Conservation (phyloP, 2,888 invertebrate species). For the Stratiomys singularior region DNA sequence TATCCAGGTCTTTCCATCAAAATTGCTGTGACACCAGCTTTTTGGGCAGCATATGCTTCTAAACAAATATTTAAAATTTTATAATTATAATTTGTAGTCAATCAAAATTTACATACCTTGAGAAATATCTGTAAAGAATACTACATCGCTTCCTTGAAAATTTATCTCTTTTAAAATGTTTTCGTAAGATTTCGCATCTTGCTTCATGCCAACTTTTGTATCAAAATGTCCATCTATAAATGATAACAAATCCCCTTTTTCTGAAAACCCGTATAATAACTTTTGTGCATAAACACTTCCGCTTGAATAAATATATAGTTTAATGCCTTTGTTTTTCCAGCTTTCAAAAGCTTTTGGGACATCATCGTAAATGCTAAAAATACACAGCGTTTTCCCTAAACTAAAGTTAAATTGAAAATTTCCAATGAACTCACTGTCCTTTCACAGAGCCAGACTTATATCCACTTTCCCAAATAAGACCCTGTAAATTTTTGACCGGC, state of each 20-base stretch:
- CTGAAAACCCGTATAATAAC: conserved; percentile 81
- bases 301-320: conserved; percentile 89
- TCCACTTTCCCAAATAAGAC: conserved; percentile 87
- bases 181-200: conserved; percentile 79
- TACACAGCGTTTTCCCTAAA: conserved; percentile 19
- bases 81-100: conserved; percentile 31
- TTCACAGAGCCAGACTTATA: conserved; percentile 81
- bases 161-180: conserved; percentile 78
- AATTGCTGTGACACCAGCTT: conserved; percentile 75
- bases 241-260: conserved; percentile 79
- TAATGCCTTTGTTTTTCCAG: conserved; percentile 76
- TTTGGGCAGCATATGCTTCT: conserved; percentile 87
- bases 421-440: conserved; percentile 84
- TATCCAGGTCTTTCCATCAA: conserved; percentile 85
- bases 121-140: conserved; percentile 88
- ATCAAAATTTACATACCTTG: conserved; percentile 70
- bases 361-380: conserved; percentile 83
- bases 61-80: conserved; percentile 56
- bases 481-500: conserved; percentile 88
- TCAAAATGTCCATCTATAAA: conserved; percentile 85
- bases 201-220: conserved; percentile 84
- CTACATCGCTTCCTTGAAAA: conserved; percentile 72
- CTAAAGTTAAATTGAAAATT: neutral
- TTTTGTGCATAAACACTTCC: conserved; percentile 93
- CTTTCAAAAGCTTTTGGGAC: conserved; percentile 78